A percentile compares a stretch with the other conserved stretches of the same genome.
Conservation (phyloP, 92 coral and sea anemone species). For the Actinernus sp. region DNA sequence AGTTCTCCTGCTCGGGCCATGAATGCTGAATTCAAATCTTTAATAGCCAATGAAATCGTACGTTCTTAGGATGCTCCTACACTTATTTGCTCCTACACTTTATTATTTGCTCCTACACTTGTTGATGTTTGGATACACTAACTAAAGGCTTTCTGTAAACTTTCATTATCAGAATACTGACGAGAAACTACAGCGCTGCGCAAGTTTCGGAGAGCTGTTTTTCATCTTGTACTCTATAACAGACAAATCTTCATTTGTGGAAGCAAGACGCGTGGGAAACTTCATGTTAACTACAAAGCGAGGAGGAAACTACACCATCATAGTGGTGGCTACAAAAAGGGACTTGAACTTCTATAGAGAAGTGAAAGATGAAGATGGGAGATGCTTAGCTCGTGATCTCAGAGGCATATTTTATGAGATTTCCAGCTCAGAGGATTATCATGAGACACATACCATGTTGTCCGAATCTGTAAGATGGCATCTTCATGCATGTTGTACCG, state of each 20-base stretch:
- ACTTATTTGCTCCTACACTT: too few species aligned
- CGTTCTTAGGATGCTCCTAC: too few species aligned
- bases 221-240: constrained; percentile 47
- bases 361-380: constrained; percentile 45
- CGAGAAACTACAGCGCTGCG: constrained; percentile 40
- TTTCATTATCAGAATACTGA: constrained; percentile 32
- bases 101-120: too few species aligned
- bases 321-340: constrained; percentile 47
- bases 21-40: too few species aligned
- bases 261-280: constrained; percentile 38
- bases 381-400: constrained; percentile 16
- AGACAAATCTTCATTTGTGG: constrained; percentile 40
- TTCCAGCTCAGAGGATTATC: constrained; percentile 51
- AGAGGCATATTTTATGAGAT: constrained; percentile 30
- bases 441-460: constrained; percentile 37
- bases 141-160: too few species aligned
- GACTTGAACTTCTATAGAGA: constrained; percentile 42
- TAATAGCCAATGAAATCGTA: too few species aligned
- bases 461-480: constrained; percentile 24
- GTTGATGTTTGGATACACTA: too few species aligned
- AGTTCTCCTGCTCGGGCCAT: too few species aligned
- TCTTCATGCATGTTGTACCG: constrained; percentile 11
- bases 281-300: constrained; percentile 11
- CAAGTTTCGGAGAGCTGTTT: constrained; percentile 34
- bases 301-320: constrained; percentile 6